Conservation (phyloP, 2,888 invertebrate genomes). For the Agrotis clavis region DNA sequence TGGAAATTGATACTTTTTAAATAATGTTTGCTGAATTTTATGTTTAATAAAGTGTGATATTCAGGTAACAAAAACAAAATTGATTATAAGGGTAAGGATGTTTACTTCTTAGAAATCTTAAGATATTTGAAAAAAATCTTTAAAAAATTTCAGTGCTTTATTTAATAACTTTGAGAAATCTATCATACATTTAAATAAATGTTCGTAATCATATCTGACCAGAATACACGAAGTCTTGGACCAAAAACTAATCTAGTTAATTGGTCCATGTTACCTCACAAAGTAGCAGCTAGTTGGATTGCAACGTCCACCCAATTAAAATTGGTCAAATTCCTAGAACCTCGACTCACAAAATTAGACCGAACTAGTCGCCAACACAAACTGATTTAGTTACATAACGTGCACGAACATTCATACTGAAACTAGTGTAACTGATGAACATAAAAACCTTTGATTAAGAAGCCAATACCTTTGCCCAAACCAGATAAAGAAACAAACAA, state of each 20-base stretch:
- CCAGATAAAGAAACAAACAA: constrained; percentile 54
- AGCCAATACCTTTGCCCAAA: constrained; percentile 12
- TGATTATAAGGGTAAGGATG: background rate
- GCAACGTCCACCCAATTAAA: constrained; percentile 60
- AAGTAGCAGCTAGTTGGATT: constrained; percentile 51
- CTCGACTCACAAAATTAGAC: constrained; percentile 47
- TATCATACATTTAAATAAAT: background rate
- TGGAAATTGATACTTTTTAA: constrained; percentile 43
- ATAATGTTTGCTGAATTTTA: constrained; percentile 27
- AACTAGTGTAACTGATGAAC: constrained; percentile 23
- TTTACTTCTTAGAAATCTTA: background rate
- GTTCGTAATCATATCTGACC: background rate
- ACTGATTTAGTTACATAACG: constrained; percentile 53
- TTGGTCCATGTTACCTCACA: constrained; percentile 45
- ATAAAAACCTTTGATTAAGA: constrained; percentile 25
- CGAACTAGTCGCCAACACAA: constrained; percentile 44
- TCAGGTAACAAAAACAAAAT: background rate
- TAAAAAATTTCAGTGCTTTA: background rate
- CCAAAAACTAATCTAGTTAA: constrained; percentile 27
- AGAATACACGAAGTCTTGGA: constrained; percentile 19
- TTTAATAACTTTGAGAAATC: background rate
- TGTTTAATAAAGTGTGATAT: constrained; percentile 7
- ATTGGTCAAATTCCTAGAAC: constrained; percentile 55
- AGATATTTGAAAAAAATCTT: background rate
- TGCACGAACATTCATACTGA: constrained; percentile 28